Conservation (phyloP, 2,888 invertebrate species). For the Taphrorychus bicolor region DNA sequence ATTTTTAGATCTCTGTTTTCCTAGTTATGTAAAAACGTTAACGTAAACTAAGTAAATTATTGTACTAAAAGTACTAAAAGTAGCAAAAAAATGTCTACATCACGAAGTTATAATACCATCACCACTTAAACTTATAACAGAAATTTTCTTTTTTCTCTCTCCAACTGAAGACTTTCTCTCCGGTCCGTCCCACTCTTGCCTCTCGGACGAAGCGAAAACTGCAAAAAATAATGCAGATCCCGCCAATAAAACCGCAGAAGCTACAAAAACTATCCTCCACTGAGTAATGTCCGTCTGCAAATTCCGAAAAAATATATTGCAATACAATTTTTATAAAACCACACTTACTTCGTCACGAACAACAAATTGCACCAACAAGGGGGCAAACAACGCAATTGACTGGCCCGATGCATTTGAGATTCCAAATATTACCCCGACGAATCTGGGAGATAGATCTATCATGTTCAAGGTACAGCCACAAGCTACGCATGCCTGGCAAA, state of each 20-base stretch:
- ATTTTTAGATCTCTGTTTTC: no score
- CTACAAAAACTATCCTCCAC: constrained; percentile 33
- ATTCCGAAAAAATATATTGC: neutral
- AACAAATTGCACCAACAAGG: constrained; percentile 73
- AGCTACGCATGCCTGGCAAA: constrained; percentile 3
- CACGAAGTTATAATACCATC: neutral
- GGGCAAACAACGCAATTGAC: constrained; percentile 79
- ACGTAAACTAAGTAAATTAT: no score
- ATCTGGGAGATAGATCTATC: constrained; percentile 79
- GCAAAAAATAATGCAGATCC: constrained; percentile 13
- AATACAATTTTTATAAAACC: neutral
- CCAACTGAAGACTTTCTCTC: constrained; percentile 42
- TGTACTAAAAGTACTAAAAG: neutral
- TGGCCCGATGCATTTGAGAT: constrained; percentile 80
- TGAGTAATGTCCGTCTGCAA: constrained; percentile 24
- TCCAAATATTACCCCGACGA: constrained; percentile 83
- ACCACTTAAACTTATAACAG: constrained; percentile 13
- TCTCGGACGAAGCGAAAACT: constrained; percentile 17
- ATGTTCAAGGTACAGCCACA: constrained; percentile 73
- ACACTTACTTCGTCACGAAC: constrained; percentile 67
- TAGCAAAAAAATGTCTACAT: neutral
- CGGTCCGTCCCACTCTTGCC: constrained; percentile 35
- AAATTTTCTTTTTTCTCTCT: constrained; percentile 11
- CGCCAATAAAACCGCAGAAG: constrained; percentile 17
- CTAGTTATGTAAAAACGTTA: no score